These are phyloP conservation scores for Scortum barcoo DNA, from an alignment of 2,113 vertebrate genomes.

Conservation along the genomic window DNA sequence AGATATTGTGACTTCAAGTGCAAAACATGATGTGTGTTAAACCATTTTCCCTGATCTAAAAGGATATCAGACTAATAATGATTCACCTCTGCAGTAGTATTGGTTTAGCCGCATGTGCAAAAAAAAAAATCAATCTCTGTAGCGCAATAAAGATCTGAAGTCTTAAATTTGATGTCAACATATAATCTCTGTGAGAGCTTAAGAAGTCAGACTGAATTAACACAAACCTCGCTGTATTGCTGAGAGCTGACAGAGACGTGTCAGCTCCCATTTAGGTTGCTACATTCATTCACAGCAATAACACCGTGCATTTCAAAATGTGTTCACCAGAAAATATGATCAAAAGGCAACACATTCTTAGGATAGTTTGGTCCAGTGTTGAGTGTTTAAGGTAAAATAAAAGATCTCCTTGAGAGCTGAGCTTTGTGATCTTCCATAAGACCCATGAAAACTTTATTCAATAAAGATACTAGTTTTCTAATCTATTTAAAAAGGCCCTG, in stretches of 20 bases:
- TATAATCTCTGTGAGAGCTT: conserved; percentile 11
- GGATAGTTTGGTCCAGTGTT: background rate
- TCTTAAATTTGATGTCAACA: background rate
- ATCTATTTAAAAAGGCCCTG: no score
- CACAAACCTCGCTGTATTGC: conserved; percentile 17
- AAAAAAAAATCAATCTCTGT: background rate
- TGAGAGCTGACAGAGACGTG: background rate
- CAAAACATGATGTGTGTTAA: background rate
- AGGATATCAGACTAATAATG: background rate
- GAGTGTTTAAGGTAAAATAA: no score
- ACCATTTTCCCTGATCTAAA: background rate
- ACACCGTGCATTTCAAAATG: background rate
- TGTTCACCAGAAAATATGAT: background rate
- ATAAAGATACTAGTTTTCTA: no score
- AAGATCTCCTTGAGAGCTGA: no score
- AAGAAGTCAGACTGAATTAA: conserved; percentile 35
- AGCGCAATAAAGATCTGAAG: conserved; percentile 9
- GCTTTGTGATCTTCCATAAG: no score
- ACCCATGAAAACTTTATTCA: no score
- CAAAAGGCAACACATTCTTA: background rate
- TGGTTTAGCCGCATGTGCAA: background rate
- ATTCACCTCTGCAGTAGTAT: background rate
- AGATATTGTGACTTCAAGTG: background rate
- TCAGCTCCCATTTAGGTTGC: background rate
- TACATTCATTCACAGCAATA: background rate